Base-by-base conservation (phyloP, 2,888 invertebrate genomes). In the Tuta absoluta region DNA sequence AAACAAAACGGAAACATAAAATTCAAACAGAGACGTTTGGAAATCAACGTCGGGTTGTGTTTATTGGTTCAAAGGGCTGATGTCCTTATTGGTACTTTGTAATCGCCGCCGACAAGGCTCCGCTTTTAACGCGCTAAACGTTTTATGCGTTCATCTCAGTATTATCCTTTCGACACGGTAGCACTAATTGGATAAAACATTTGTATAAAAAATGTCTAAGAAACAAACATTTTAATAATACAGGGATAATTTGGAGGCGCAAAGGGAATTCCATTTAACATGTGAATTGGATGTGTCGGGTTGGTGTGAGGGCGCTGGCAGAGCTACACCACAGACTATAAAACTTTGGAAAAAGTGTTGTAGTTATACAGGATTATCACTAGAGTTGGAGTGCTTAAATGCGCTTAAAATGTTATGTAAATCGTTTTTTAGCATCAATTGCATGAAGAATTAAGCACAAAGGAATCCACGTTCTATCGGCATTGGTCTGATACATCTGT, bases 81-180 rank as follows among this genome's bases (percentile, higher is more conserved):
- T 49, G 51, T 68, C 66, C 65, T 62, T 69, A 68, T 74, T 72
- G 72, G 66, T 71, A 73, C 75, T 79, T 75, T 75, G 74, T 76
- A 75, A 75, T 75, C 72, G 74, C 72, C 75, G 69, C 69, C 81
- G 79, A 82, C 82, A 84, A 85, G 85, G 83, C 80, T 78, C 86
- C 82, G 84, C 82, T 89, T 87, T 86, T 85, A 86, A 86, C 83
- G 73, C 86, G 85, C 84, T 89, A 87, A 89, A 83, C 82, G 81
- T 76, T 88, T 87, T 81, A 86, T 84, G 77, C 80, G 80, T 86
- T 84, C 86, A 87, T 87, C 85, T 83, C 82, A 82, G 75, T 84
- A 91, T 91, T 91, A 91, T 89, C 89, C 89, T 91, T 91, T 91
- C 91, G 91, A 91, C 91, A 91, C 91, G 91, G 91, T 91, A 91